These are phyloP conservation scores for Phymorhynchus buccinoides DNA, from an alignment of 1,140 invertebrate genomes.

Conservation along the genomic window DNA sequence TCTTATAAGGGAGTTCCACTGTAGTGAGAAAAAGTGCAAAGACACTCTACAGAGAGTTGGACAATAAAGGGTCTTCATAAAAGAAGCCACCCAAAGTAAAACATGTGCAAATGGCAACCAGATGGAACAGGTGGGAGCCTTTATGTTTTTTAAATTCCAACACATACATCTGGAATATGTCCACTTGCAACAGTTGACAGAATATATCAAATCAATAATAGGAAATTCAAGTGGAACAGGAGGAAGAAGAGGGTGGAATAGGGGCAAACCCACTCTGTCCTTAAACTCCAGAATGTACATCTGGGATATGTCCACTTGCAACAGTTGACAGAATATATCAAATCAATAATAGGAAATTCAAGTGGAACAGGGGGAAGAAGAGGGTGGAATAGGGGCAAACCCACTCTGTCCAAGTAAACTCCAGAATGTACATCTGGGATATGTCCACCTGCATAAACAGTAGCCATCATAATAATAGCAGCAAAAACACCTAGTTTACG, in stretches of 20 bases:
- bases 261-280: conserved; percentile 74
- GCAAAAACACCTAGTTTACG: no score
- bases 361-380: conserved; percentile 71
- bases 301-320: conserved; percentile 79
- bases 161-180: conserved; percentile 79
- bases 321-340: conserved; percentile 43
- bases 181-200: conserved; percentile 73
- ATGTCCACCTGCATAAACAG: no score
- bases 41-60: conserved; percentile 79
- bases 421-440: conserved; percentile 78
- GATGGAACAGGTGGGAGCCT: no score
- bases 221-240: no score
- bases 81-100: no score
- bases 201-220: background rate
- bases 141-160: conserved; percentile 76
- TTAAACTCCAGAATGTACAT: conserved; percentile 78
- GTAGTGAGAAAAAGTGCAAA: no score
- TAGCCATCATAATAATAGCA: no score
- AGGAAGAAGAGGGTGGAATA: no score
- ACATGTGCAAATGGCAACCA: no score
- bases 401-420: conserved; percentile 76
- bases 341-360: background rate
- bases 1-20: no score
- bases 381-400: conserved; percentile 76
- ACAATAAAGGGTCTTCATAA: no score